Evolutionary conservation across 2,797 vertebrate species (phyloP).

Genomic region (Typhlichthys subterraneus): DNA sequence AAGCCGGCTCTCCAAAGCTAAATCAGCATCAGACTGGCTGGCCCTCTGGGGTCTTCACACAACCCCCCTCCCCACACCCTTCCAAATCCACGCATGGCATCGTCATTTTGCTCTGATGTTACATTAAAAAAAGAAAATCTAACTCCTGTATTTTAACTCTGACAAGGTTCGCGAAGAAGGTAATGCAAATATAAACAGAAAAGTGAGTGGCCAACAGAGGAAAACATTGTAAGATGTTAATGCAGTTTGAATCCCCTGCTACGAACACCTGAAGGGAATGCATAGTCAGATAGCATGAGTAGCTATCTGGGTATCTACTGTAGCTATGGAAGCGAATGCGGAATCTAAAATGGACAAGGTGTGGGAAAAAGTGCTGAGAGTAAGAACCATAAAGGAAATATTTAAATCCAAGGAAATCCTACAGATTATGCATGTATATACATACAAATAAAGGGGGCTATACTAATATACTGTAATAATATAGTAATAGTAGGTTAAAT

Average conservation of each 20-base stretch:
- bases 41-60: constrained; percentile 57
- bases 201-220: constrained; percentile 65
- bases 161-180: constrained; percentile 45
- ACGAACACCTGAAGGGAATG: constrained; percentile 74
- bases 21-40: constrained; percentile 77
- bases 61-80: constrained; percentile 43
- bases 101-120: constrained; percentile 78
- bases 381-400: constrained; percentile 12
- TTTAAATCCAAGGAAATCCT: background rate
- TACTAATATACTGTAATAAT: no score
- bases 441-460: no score
- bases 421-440: no score
- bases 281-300: constrained; percentile 62
- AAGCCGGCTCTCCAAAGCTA: constrained; percentile 71
- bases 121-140: constrained; percentile 62
- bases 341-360: constrained; percentile 16
- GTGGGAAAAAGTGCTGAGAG: constrained; percentile 19
- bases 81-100: constrained; percentile 68
- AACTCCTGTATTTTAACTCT: constrained; percentile 74
- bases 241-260: constrained; percentile 73
- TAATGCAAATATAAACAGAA: constrained; percentile 24
- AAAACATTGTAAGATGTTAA: constrained; percentile 75
- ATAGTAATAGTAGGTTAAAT: no score
- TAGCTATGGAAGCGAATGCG: constrained; percentile 1
- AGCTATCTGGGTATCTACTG: constrained; percentile 33